Conservation (phyloP, 2,888 invertebrate species). For the Pyrocoelia pectoralis region DNA sequence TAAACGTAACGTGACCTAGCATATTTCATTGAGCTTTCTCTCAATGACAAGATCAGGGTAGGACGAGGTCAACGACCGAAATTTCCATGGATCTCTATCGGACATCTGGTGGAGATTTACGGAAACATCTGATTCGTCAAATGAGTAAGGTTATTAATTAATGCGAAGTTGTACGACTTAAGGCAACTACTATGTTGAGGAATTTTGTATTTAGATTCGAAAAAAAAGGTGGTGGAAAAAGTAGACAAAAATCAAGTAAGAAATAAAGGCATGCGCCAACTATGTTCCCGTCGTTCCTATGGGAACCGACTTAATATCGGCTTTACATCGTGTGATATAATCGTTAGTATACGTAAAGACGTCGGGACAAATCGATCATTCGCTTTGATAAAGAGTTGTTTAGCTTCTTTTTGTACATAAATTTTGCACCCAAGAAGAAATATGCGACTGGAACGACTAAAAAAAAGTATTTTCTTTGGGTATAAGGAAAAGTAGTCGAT, state of each 20-base stretch:
- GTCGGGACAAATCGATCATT: slow-evolving; percentile 17
- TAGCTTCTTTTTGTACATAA: not conserved
- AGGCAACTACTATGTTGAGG: too few relatives aligned
- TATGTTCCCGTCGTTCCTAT: slow-evolving; percentile 22
- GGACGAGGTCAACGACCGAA: slow-evolving; percentile 34
- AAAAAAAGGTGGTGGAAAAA: too few relatives aligned
- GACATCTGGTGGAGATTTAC: slow-evolving; percentile 20
- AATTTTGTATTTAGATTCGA: too few relatives aligned
- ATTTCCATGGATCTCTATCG: slow-evolving; percentile 15
- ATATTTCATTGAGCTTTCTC: slow-evolving; percentile 50
- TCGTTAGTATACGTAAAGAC: slow-evolving; percentile 7
- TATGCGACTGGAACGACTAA: too few relatives aligned
- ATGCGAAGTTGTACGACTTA: too few relatives aligned
- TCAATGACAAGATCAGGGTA: slow-evolving; percentile 43
- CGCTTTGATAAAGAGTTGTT: not conserved
- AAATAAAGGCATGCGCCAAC: slow-evolving; percentile 12
- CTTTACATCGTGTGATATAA: slow-evolving; percentile 11
- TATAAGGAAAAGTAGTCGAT: too few relatives aligned
- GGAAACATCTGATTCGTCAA: not conserved
- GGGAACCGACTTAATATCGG: slow-evolving; percentile 19
- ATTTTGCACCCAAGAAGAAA: too few relatives aligned
- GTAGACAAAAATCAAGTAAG: slow-evolving; percentile 7
- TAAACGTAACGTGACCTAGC: slow-evolving; percentile 47
- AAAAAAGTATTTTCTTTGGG: too few relatives aligned
- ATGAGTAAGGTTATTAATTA: too few relatives aligned